Evolutionary conservation across 2,888 invertebrate genomes (phyloP).

Genomic region (Hyposoter dolosus): DNA sequence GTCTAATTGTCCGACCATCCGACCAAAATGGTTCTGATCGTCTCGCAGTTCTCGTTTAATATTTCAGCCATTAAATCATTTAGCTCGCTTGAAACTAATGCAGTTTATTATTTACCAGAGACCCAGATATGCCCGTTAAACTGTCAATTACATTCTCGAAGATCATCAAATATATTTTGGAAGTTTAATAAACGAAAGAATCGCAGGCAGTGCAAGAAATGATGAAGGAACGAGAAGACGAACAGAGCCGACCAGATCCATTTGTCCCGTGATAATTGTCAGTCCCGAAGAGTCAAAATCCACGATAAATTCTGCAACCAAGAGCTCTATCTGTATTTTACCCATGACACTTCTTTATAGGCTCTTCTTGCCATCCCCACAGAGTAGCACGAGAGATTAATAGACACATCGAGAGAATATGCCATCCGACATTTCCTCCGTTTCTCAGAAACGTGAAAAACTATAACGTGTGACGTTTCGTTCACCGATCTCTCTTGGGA

Average conservation of each 20-base stretch:
- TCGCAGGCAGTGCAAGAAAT: not conserved
- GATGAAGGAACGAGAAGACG: not conserved
- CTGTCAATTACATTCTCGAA: slow-evolving; percentile 33
- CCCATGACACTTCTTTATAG: slow-evolving; percentile 31
- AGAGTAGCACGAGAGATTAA: slow-evolving; percentile 57
- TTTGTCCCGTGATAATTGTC: slow-evolving; percentile 76
- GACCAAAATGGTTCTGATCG: not conserved
- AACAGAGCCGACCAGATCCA: slow-evolving; percentile 67
- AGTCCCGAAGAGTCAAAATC: slow-evolving; percentile 20
- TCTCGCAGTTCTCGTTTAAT: not conserved
- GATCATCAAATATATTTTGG: slow-evolving; percentile 14
- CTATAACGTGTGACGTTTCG: slow-evolving; percentile 25
- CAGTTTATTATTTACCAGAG: slow-evolving; percentile 2
- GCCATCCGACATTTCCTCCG: slow-evolving; percentile 33
- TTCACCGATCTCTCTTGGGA: slow-evolving; percentile 10
- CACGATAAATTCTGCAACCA: slow-evolving; percentile 26
- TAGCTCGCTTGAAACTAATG: not conserved
- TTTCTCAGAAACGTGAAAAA: slow-evolving; percentile 18
- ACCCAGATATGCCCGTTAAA: not conserved
- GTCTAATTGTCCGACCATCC: not conserved
- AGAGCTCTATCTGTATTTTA: slow-evolving; percentile 18
- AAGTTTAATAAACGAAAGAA: slow-evolving; percentile 9
- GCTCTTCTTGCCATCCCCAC: not conserved
- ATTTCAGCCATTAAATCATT: not conserved
- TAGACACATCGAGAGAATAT: slow-evolving; percentile 62